These are phyloP conservation scores for Mimachlamys varia DNA, from an alignment of 2,888 invertebrate genomes.

Conservation along the genomic window DNA sequence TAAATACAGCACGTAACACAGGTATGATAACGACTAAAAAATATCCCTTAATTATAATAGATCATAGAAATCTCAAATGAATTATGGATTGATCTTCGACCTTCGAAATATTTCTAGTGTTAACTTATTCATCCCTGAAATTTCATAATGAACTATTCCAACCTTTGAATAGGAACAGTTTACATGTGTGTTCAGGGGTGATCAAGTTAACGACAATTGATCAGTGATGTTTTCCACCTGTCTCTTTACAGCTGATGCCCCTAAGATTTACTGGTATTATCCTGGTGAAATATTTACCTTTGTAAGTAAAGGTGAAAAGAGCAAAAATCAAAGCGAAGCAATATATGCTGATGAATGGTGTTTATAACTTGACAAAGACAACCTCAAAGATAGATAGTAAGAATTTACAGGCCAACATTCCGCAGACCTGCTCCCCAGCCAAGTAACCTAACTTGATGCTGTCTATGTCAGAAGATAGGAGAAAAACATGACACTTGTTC, in stretches of 20 bases:
- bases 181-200: too few relatives aligned
- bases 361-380: slow-evolving; percentile 6
- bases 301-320: slow-evolving; percentile 22
- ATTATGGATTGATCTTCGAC: not conserved
- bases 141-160: too few relatives aligned
- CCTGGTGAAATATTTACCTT: not conserved
- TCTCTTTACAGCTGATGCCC: not conserved
- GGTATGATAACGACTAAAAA: not conserved
- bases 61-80: not conserved
- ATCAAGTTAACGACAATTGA: not conserved
- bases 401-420: not conserved
- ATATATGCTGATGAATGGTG: not conserved
- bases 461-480: not conserved
- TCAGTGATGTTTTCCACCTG: not conserved
- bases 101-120: not conserved
- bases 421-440: not conserved
- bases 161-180: too few relatives aligned
- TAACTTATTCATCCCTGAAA: too few relatives aligned
- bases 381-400: not conserved
- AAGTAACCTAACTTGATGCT: not conserved
- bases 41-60: not conserved
- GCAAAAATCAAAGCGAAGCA: not conserved
- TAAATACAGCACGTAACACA: not conserved
- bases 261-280: not conserved
- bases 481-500: not conserved